A percentile compares a stretch with the other conserved stretches of the same genome.
phyloP scores from a whole-genome alignment of 2,797 vertebrate genomes.

The Botia kubotai region DNA sequence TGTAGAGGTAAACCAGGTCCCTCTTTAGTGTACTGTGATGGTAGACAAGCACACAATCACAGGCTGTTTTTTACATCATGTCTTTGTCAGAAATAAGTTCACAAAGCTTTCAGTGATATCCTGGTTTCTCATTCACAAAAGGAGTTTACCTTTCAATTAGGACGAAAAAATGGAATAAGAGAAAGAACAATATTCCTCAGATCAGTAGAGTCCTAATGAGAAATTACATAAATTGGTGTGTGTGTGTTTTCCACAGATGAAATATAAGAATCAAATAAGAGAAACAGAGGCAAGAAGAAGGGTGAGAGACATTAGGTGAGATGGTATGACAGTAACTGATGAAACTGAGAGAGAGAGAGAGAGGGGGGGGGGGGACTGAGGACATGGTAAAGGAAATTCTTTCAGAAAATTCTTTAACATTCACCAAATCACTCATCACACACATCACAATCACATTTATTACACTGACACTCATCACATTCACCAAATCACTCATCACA shows the following conservation, averaged over 20 bases:
- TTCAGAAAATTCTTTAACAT: neutral
- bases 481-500: too few species aligned
- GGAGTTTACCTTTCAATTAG: constrained; percentile 6
- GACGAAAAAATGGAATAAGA: too few species aligned
- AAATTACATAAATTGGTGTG: neutral
- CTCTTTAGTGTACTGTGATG: neutral
- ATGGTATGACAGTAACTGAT: neutral
- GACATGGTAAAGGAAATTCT: too few species aligned
- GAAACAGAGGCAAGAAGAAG: too few species aligned
- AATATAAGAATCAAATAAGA: too few species aligned
- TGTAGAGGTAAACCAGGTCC: neutral
- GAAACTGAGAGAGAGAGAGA: too few species aligned
- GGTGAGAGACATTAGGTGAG: too few species aligned
- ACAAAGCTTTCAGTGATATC: neutral
- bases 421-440: neutral
- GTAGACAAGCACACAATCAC: neutral
- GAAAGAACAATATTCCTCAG: constrained; percentile 54
- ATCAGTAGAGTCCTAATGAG: neutral
- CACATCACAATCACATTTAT: too few species aligned
- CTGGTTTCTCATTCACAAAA: constrained; percentile 1
- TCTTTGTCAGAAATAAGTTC: neutral
- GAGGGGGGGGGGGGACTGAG: too few species aligned
- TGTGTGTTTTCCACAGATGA: neutral
- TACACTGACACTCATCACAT: too few species aligned
- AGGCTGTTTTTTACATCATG: neutral